Evolutionary conservation across 1,140 invertebrate species (phyloP).

Genomic region (Aphelinus certus): DNA sequence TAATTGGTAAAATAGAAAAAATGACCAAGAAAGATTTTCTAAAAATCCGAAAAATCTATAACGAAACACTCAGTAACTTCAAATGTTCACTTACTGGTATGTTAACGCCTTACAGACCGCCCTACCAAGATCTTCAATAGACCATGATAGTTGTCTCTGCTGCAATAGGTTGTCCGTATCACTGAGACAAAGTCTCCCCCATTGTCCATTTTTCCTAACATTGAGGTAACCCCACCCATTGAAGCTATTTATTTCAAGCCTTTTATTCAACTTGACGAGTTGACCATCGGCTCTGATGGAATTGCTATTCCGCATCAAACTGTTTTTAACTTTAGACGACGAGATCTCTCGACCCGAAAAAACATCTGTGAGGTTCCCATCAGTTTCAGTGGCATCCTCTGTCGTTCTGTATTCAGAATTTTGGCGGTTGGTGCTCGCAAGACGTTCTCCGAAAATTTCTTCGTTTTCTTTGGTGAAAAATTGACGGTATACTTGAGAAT

Average conservation of each 20-base stretch:
- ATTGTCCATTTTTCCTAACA: constrained; percentile 78
- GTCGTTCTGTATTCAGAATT: neutral
- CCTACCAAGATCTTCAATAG: constrained; percentile 76
- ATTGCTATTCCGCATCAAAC: constrained; percentile 23
- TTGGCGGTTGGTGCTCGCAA: neutral
- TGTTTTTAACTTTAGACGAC: constrained; percentile 43
- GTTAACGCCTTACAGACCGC: constrained; percentile 82
- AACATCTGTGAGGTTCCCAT: constrained; percentile 26
- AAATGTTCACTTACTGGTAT: constrained; percentile 71
- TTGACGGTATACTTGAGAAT: neutral
- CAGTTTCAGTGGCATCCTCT: neutral
- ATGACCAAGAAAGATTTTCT: neutral
- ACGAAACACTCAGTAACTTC: constrained; percentile 4
- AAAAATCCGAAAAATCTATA: constrained; percentile 15
- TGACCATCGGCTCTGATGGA: constrained; percentile 41
- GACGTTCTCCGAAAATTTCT: neutral
- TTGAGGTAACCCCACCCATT: constrained; percentile 74
- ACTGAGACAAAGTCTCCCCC: constrained; percentile 78
- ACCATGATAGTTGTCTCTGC: constrained; percentile 60
- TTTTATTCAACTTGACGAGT: constrained; percentile 28
- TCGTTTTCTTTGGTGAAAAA: constrained; percentile 12
- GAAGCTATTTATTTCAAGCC: constrained; percentile 56
- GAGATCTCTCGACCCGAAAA: constrained; percentile 56
- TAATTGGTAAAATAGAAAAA: no score
- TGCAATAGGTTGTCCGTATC: constrained; percentile 48